Evolutionary conservation across 2,888 invertebrate species (phyloP), one percentile per base, ranked within the genome.

Genomic region (Papilio protenor): DNA sequence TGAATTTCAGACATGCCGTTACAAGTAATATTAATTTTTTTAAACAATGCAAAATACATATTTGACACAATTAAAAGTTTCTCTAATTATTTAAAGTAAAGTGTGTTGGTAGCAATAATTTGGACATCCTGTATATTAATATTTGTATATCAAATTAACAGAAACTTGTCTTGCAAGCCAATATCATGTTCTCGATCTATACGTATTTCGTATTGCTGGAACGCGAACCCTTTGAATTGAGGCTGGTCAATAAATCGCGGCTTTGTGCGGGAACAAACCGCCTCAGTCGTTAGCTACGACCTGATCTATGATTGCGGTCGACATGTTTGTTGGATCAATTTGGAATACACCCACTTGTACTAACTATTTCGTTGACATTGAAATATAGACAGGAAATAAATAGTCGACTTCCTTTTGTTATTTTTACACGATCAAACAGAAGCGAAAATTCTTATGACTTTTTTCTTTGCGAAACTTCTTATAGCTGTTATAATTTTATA

Each of bases 261-360:
- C 84, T 83, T 85, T 84, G 85, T 85, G 83, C 82, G 83, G 84
- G 83, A 84, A 85, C 85, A 85, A 83, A 85, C 85, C 85, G 84
- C 84, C 83, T 85, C 85, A 84, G 84, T 85, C 85, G 85, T 84
- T 85, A 84, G 83, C 82, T 84, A 83, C 84, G 82, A 81, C 81
- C 83, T 85, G 85, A 85, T 85, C 84, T 84, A 85, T 84, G 79
- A 81, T 79, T 82, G 79, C 79, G 80, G 82, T 79, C 77, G 76
- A 82, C 80, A 81, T 64, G 66, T 76, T 73, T 74, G 77, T 72
- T 52, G 33, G 75, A 76, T 64, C 75, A 69, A 66, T 75, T 73
- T 49, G 74, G 66, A 69, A 70, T 49, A 47, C 59, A 14, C 23
- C 10, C 23, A 40, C 45, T 69, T 55, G 77, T 77, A 72, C 66